Percentiles rank a stretch among this genome's conserved stretches.
Conservation (phyloP, 2,888 invertebrate species). For the Drosophila mulleri region DNA sequence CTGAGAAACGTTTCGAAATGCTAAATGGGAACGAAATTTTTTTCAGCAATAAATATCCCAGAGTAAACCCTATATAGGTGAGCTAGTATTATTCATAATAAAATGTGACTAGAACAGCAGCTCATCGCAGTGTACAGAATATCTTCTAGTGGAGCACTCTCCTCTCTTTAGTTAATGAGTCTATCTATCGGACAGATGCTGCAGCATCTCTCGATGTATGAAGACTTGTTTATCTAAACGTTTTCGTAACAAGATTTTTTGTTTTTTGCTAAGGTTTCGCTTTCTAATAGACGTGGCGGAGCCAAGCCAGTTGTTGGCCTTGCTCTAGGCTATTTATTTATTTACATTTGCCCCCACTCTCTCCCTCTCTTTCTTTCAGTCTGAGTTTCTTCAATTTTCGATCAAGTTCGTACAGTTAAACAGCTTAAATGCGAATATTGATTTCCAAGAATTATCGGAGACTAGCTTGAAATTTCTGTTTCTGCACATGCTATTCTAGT, state of each 20-base stretch:
- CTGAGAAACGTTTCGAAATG: background rate
- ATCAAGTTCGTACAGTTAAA: background rate
- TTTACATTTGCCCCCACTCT: background rate
- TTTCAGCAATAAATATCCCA: background rate
- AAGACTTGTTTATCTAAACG: background rate
- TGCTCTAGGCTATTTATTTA: slow-evolving; percentile 17
- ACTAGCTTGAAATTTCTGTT: background rate
- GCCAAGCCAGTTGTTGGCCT: slow-evolving; percentile 18
- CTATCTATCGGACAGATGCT: background rate
- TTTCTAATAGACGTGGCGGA: slow-evolving; percentile 11
- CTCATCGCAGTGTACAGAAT: too few relatives aligned
- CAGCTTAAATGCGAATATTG: background rate
- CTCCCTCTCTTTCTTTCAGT: too few relatives aligned
- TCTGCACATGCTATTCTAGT: background rate
- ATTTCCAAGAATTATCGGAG: background rate
- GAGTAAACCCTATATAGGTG: background rate
- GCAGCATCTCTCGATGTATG: background rate
- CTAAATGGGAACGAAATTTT: background rate
- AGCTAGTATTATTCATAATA: too few relatives aligned
- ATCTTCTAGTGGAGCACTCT: background rate
- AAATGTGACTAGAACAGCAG: too few relatives aligned
- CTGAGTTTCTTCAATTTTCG: background rate
- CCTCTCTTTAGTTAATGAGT: background rate
- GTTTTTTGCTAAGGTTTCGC: slow-evolving; percentile 23
- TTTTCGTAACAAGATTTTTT: background rate